phyloP scores from a whole-genome alignment of 2,888 invertebrate species.

The Dryobotodes eremita region DNA sequence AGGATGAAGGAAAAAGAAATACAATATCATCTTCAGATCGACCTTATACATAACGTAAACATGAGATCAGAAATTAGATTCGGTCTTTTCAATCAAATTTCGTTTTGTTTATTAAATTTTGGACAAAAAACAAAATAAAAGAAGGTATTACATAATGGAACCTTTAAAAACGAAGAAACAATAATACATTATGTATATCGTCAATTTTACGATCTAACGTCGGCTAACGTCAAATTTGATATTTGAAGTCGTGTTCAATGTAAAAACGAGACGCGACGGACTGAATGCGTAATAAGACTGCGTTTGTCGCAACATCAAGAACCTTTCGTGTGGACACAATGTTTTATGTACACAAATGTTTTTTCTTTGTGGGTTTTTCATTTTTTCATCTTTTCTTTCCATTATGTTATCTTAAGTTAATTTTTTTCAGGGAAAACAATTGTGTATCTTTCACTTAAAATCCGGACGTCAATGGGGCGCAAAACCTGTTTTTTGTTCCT shows the following conservation, averaged over 20 bases:
- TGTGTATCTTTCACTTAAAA: background rate
- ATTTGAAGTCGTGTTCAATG: conserved; percentile 29
- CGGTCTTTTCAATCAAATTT: conserved; percentile 4
- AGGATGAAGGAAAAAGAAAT: conserved; percentile 17
- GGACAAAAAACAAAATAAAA: background rate
- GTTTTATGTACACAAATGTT: background rate
- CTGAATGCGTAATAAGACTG: conserved; percentile 32
- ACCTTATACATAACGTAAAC: conserved; percentile 18
- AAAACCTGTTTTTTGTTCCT: too few relatives aligned
- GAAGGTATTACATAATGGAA: background rate
- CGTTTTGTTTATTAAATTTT: conserved; percentile 1
- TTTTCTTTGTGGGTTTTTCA: background rate
- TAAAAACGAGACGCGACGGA: conserved; percentile 1
- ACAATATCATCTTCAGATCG: conserved; percentile 14
- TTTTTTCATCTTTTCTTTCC: background rate
- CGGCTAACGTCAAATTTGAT: conserved; percentile 39
- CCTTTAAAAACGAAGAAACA: conserved; percentile 1
- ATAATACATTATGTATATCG: conserved; percentile 5
- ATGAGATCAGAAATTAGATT: conserved; percentile 44
- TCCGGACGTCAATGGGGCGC: background rate
- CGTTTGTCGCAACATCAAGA: conserved; percentile 8
- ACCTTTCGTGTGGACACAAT: background rate
- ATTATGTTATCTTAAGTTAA: background rate
- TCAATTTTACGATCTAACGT: conserved; percentile 35
- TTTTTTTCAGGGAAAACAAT: background rate